Conservation (phyloP, 2,113 vertebrate genomes). For the Neoarius graeffei region DNA sequence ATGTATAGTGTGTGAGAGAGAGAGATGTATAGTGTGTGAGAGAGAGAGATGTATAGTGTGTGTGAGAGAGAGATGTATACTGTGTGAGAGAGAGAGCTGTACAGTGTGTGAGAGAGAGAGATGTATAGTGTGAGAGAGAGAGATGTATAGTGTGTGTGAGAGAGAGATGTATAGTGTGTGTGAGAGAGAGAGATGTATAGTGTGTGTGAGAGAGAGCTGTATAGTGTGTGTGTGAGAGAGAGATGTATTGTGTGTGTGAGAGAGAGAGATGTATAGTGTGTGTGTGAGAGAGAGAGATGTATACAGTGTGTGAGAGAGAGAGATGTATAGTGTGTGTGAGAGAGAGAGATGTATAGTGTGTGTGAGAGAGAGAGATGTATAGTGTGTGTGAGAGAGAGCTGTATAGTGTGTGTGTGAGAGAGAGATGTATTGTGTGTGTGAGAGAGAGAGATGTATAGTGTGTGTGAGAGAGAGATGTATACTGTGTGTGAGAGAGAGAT, state of each 20-base stretch:
- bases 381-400: constrained; percentile 22
- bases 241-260: neutral
- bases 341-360: neutral
- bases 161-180: constrained; percentile 41
- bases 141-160: neutral
- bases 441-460: too few species aligned
- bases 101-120: neutral
- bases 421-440: neutral
- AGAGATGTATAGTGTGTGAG: neutral
- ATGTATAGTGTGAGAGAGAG: too few species aligned
- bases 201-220: neutral
- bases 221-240: too few species aligned
- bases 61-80: neutral
- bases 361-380: neutral
- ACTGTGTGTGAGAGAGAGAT: neutral
- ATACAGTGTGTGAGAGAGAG: constrained; percentile 1
- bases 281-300: too few species aligned
- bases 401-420: constrained; percentile 24
- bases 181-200: neutral
- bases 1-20: neutral
- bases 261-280: neutral
- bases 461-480: neutral
- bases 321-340: constrained; percentile 3
- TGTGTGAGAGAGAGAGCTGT: constrained; percentile 27
- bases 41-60: too few species aligned